Conservation (phyloP, 2,888 invertebrate species). For the Phlogophora meticulosa region DNA sequence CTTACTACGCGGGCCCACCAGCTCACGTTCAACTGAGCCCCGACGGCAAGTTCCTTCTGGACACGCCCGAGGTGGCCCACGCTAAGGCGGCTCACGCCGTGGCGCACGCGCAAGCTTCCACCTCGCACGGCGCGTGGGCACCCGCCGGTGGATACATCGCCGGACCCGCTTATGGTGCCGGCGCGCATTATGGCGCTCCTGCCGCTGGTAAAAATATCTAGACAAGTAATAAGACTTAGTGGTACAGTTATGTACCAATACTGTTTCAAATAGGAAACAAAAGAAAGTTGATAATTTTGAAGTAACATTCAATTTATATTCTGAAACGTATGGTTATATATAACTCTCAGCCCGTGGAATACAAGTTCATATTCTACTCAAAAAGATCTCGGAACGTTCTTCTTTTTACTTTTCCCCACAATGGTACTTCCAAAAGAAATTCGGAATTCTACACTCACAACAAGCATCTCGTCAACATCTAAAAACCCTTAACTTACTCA, state of each 20-base stretch:
- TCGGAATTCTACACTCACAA: neutral
- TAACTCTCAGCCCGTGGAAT: too few relatives aligned
- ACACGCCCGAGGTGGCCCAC: slow-evolving; percentile 90
- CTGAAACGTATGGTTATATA: too few relatives aligned
- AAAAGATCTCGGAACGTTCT: too few relatives aligned
- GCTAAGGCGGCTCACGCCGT: slow-evolving; percentile 88
- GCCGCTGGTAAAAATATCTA: slow-evolving; percentile 82
- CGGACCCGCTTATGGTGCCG: slow-evolving; percentile 72
- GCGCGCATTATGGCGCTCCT: slow-evolving; percentile 85
- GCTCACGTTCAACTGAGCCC: slow-evolving; percentile 87
- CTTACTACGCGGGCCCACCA: slow-evolving; percentile 89
- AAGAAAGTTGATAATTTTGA: neutral
- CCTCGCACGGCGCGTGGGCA: slow-evolving; percentile 88
- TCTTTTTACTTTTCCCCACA: neutral
- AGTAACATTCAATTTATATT: too few relatives aligned
- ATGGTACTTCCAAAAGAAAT: neutral
- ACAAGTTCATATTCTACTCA: too few relatives aligned
- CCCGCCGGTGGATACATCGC: slow-evolving; percentile 80
- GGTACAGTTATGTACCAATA: too few relatives aligned
- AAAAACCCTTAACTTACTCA: neutral
- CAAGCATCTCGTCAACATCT: neutral
- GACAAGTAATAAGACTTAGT: too few relatives aligned
- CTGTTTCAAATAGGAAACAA: neutral
- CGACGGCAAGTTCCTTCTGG: slow-evolving; percentile 90
- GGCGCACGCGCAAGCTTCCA: slow-evolving; percentile 87